phyloP scores from a whole-genome alignment of 2,888 invertebrate genomes.

The Siphlonurus alternatus region DNA sequence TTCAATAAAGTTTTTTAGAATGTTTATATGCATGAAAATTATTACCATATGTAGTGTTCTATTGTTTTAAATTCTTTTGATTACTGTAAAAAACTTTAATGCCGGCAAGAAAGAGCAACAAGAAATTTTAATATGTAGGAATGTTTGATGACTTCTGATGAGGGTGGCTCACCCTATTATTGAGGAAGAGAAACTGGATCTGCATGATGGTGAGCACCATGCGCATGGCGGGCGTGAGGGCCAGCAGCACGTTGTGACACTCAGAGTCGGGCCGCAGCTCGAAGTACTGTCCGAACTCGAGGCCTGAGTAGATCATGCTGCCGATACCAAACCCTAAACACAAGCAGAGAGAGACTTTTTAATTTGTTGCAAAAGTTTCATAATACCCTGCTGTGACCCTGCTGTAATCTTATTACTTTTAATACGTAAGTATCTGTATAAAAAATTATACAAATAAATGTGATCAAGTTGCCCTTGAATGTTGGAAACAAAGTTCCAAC shows the following conservation, averaged over 20 bases:
- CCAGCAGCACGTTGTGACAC: constrained; percentile 45
- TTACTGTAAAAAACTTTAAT: no score
- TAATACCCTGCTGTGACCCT: not conserved
- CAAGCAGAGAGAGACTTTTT: not conserved
- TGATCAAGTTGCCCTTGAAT: no score
- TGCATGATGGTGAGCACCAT: constrained; percentile 75
- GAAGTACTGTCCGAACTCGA: constrained; percentile 50
- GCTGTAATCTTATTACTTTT: not conserved
- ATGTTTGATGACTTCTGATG: no score
- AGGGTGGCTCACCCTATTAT: constrained; percentile 59
- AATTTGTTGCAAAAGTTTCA: no score
- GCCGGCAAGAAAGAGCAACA: no score
- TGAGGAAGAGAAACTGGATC: constrained; percentile 87
- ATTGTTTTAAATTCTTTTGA: no score
- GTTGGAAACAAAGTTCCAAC: not conserved
- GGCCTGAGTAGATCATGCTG: constrained; percentile 38
- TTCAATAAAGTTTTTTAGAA: no score
- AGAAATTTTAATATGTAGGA: no score
- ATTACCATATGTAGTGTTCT: no score
- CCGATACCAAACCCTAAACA: constrained; percentile 37
- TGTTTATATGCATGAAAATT: no score
- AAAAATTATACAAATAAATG: not conserved
- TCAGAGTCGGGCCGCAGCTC: constrained; percentile 42
- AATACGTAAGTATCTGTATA: not conserved
- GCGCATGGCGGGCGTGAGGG: constrained; percentile 65